These are phyloP conservation scores for Bolinopsis microptera DNA, from an alignment of 37 sponge, comb jelly and placozoan species.

Conservation along the genomic window DNA sequence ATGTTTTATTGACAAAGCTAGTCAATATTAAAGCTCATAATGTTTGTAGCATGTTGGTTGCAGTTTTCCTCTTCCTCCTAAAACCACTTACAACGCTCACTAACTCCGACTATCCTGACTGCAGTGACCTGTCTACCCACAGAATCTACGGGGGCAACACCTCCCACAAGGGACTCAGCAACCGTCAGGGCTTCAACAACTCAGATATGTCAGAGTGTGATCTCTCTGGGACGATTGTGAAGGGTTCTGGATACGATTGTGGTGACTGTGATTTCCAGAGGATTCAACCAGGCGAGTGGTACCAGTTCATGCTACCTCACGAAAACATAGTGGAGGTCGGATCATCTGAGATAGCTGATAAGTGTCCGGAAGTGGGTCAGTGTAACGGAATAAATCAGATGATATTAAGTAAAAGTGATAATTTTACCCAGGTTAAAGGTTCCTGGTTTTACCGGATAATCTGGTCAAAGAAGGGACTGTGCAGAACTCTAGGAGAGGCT, in stretches of 20 bases:
- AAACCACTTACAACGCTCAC: too few relatives aligned
- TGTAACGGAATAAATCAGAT: slow-evolving; percentile 8
- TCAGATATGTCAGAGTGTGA: not conserved
- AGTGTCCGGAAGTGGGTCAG: not conserved
- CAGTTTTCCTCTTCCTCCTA: too few relatives aligned
- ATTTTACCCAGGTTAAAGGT: not conserved
- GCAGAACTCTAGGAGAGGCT: not conserved
- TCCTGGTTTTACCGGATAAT: not conserved
- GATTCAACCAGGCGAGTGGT: not conserved
- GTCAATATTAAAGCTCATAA: too few relatives aligned
- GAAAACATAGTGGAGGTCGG: not conserved
- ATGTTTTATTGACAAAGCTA: too few relatives aligned
- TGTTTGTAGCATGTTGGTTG: too few relatives aligned
- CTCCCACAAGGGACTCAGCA: not conserved
- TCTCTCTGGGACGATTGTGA: not conserved
- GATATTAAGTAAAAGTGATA: not conserved
- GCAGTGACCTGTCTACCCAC: not conserved
- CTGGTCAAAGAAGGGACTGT: not conserved
- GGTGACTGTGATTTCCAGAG: not conserved
- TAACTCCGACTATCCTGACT: not conserved
- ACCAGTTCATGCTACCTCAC: not conserved
- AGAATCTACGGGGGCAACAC: not conserved
- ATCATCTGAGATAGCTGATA: not conserved
- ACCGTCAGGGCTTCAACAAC: not conserved
- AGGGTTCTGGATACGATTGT: not conserved